These are phyloP conservation scores for Drepana falcataria DNA, from an alignment of 2,888 invertebrate genomes.

Conservation along the genomic window DNA sequence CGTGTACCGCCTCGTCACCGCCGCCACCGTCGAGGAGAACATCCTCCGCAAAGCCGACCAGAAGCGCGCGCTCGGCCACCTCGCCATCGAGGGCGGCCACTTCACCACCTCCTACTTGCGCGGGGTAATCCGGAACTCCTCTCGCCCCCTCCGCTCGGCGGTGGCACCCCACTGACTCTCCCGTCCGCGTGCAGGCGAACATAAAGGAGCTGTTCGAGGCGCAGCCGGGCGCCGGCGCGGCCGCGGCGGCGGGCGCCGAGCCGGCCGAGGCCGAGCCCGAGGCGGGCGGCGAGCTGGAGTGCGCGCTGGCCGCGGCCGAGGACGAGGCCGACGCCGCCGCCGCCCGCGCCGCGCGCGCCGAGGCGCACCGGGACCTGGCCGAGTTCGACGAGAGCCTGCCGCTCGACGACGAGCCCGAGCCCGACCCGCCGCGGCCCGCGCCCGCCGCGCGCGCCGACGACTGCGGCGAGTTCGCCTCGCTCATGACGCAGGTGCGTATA, in stretches of 20 bases:
- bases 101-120: slow-evolving; percentile 98
- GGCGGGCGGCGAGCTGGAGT: slow-evolving; percentile 81
- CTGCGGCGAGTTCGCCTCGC: slow-evolving; percentile 39
- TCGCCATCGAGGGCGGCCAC: slow-evolving; percentile 99
- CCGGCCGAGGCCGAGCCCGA: slow-evolving; percentile 47
- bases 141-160: slow-evolving; percentile 17
- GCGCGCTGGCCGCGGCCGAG: slow-evolving; percentile 93
- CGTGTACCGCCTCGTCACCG: slow-evolving; percentile 97
- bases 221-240: slow-evolving; percentile 76
- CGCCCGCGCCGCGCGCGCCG: slow-evolving; percentile 92
- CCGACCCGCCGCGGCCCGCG: slow-evolving; percentile 38
- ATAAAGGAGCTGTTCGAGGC: slow-evolving; percentile 95
- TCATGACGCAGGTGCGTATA: slow-evolving; percentile 46
- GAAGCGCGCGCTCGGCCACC: slow-evolving; percentile 95
- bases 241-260: slow-evolving; percentile 78
- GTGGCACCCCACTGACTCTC: too few species aligned
- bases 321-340: slow-evolving; percentile 97
- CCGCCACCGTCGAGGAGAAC: slow-evolving; percentile 99
- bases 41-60: slow-evolving; percentile 99
- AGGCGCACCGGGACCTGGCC: slow-evolving; percentile 92
- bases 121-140: slow-evolving; percentile 41
- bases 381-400: slow-evolving; percentile 98
- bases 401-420: slow-evolving; percentile 84
- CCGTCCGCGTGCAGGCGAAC: slow-evolving; percentile 80
- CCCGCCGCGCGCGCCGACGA: slow-evolving; percentile 11